A percentile compares a stretch with the other conserved stretches of the same genome.
These are phyloP conservation scores for Crax fasciolata DNA, from an alignment of 2,797 vertebrate species.

Conservation along the genomic window DNA sequence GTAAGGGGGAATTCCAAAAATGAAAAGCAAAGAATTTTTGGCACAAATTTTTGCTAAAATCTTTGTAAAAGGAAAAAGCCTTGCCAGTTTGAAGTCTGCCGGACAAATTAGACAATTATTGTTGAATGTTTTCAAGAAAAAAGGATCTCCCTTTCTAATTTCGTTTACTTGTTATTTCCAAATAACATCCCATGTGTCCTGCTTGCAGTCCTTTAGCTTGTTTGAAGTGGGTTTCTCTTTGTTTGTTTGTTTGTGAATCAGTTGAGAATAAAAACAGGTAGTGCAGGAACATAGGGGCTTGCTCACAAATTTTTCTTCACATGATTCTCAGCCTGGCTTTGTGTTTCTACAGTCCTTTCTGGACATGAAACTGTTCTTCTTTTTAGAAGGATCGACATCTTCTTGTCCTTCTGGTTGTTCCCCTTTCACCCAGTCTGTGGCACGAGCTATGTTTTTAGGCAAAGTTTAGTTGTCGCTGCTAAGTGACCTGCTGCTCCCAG, in stretches of 20 bases:
- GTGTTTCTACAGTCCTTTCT: not conserved
- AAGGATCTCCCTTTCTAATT: not conserved
- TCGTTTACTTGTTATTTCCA: not conserved
- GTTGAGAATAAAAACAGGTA: not conserved
- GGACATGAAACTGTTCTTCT: rapidly evolving
- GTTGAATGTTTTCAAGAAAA: not conserved
- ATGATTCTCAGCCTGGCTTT: not conserved
- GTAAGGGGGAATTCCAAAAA: not conserved
- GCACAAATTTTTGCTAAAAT: not conserved
- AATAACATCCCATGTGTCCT: not conserved
- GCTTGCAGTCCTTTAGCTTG: not conserved
- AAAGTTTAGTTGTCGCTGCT: not conserved
- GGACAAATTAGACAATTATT: not conserved
- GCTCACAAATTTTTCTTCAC: not conserved
- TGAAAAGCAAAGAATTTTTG: not conserved
- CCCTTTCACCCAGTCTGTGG: not conserved
- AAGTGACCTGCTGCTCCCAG: not conserved
- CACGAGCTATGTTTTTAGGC: not conserved
- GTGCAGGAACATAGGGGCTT: not conserved
- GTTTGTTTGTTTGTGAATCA: not conserved
- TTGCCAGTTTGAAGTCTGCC: not conserved
- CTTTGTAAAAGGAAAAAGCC: not conserved
- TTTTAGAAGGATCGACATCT: not conserved
- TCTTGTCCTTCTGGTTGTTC: not conserved
- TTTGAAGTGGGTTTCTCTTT: not conserved